phyloP scores from a whole-genome alignment of 2,113 vertebrate genomes.

The Macaca fascicularis region T2T-MFA8v1.1 NC_088378.1:28959001-28959500 shows the following conservation, averaged over 20 bases:
- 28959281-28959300: not conserved
- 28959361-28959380: not conserved
- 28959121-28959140: conserved; percentile 4
- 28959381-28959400: not conserved
- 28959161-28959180: not conserved
- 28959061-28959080: not conserved
- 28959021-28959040: not conserved
- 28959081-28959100: conserved; percentile 3
- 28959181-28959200: not conserved
- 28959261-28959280: not conserved
- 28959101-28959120: not conserved
- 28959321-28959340: not conserved
- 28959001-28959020: not conserved
- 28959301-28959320: not conserved
- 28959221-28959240: not conserved
- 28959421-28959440: not conserved
- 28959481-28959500: conserved; percentile 6
- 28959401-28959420: conserved; percentile 2
- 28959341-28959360: not conserved
- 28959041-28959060: conserved; percentile 4
- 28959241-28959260: not conserved
- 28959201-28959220: not conserved
- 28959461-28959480: conserved; percentile 39
- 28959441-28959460: not conserved
- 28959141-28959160: not conserved